Percentiles rank a stretch among this genome's conserved stretches.
phyloP scores from a whole-genome alignment of 37 sponge, comb jelly and placozoan genomes.

The Ianthella basta region DNA sequence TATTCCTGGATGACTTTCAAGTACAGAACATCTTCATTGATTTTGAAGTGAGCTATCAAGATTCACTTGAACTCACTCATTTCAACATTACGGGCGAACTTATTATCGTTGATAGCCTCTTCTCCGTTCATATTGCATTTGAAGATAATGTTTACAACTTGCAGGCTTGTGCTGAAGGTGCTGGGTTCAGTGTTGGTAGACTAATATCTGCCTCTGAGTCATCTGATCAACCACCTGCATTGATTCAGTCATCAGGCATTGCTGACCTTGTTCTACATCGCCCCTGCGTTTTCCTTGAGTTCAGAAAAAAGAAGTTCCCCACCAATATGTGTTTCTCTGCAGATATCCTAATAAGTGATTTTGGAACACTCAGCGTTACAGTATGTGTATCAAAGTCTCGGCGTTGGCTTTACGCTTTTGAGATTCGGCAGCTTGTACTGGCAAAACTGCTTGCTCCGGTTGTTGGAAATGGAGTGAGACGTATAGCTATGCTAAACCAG shows the following conservation, averaged over 20 bases:
- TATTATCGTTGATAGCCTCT: neutral
- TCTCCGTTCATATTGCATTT: neutral
- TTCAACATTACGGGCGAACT: neutral
- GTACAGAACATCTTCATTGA: neutral
- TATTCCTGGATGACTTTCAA: neutral
- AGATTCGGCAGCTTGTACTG: neutral
- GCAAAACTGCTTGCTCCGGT: neutral
- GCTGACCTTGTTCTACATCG: neutral
- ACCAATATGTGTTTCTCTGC: slow-evolving; percentile 3
- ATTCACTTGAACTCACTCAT: neutral
- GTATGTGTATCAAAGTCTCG: neutral
- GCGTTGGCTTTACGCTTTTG: slow-evolving; percentile 10
- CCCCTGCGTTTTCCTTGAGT: neutral
- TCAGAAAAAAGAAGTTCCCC: neutral
- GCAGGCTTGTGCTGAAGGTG: neutral
- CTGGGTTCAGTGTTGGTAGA: neutral
- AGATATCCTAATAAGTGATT: neutral
- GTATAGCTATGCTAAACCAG: slow-evolving; percentile 7
- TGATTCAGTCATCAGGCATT: neutral
- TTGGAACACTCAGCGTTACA: neutral
- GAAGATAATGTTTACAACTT: neutral
- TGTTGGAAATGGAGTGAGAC: neutral
- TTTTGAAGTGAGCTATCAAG: neutral
- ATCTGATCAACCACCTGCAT: neutral
- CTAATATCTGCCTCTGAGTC: neutral